Conservation (phyloP, 1,140 invertebrate genomes). For the Parasteatoda tepidariorum region DNA sequence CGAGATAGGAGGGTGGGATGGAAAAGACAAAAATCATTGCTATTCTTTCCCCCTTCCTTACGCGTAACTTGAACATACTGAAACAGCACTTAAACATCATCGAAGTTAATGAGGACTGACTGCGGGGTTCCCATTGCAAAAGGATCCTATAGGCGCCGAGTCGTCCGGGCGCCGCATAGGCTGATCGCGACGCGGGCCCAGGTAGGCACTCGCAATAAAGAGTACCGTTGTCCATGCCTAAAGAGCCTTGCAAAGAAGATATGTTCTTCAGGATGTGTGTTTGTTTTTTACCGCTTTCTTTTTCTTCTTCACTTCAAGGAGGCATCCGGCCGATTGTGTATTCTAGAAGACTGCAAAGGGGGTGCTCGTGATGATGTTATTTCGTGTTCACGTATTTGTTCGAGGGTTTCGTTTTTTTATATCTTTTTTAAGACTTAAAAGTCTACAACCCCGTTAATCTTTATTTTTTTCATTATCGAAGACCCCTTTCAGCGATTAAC, state of each 20-base stretch:
- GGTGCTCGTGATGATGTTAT: neutral
- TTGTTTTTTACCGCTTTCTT: neutral
- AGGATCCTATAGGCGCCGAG: neutral
- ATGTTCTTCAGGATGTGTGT: neutral
- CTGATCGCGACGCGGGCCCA: neutral
- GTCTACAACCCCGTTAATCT: too few species aligned
- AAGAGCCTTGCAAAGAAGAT: constrained; percentile 15
- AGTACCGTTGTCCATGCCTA: constrained; percentile 11
- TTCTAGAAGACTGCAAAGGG: neutral
- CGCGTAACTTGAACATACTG: constrained; percentile 24
- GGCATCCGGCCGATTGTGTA: neutral
- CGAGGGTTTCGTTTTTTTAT: too few species aligned
- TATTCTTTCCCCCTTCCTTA: neutral
- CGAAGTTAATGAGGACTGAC: constrained; percentile 24
- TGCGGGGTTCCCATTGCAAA: neutral
- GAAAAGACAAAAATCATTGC: neutral
- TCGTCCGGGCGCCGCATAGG: neutral
- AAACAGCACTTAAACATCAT: constrained; percentile 19
- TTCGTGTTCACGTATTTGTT: too few species aligned
- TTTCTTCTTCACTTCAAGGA: neutral
- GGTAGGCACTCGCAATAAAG: neutral
- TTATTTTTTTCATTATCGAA: too few species aligned
- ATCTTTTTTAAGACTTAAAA: too few species aligned
- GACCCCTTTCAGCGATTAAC: too few species aligned
- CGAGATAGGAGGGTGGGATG: neutral